These are phyloP conservation scores for Amblyraja radiata DNA, from an alignment of 2,797 vertebrate genomes.

Conservation along the genomic window DNA sequence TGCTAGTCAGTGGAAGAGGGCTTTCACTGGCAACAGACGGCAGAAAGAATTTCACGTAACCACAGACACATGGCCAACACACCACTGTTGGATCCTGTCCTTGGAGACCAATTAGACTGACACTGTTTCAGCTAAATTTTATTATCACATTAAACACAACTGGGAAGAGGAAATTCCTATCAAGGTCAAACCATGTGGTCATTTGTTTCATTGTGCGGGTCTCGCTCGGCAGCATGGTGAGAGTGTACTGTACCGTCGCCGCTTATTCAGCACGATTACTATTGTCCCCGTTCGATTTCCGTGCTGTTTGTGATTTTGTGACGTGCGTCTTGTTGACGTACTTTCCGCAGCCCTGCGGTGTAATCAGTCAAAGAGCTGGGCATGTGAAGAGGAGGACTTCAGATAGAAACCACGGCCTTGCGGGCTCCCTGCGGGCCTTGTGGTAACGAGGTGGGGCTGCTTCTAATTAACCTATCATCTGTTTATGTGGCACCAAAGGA, in stretches of 20 bases:
- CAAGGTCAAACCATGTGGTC: slow-evolving; percentile 49
- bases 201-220: slow-evolving; percentile 41
- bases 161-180: slow-evolving; percentile 59
- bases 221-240: background rate
- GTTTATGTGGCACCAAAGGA: background rate
- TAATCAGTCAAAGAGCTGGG: background rate
- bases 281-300: background rate
- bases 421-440: background rate
- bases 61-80: slow-evolving; percentile 53
- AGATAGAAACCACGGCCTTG: background rate
- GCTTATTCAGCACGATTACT: background rate
- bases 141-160: slow-evolving; percentile 61
- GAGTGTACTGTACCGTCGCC: background rate
- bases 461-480: background rate
- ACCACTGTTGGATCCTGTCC: slow-evolving; percentile 52
- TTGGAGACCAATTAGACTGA: slow-evolving; percentile 52
- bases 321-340: background rate
- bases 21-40: slow-evolving; percentile 16
- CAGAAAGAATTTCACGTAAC: slow-evolving; percentile 21
- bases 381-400: slow-evolving; percentile 5
- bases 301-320: background rate
- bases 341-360: background rate
- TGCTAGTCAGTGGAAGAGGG: background rate
- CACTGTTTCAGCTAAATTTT: slow-evolving; percentile 59
- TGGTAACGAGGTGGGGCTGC: slow-evolving; percentile 1